Evolutionary conservation across 2,797 vertebrate genomes (phyloP), one percentile per base, ranked within the genome.

Genomic region (Bovichtus variegatus): DNA sequence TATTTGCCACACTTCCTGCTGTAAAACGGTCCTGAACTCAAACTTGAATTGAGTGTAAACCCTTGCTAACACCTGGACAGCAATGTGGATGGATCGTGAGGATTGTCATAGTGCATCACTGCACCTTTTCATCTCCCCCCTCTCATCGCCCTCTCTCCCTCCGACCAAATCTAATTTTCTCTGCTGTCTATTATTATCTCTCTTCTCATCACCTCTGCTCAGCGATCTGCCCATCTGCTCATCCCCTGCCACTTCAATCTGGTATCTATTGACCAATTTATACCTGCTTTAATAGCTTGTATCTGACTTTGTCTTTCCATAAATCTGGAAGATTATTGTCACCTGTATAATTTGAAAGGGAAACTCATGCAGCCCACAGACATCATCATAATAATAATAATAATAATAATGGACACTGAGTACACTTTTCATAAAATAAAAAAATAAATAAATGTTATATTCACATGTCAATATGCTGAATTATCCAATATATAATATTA

Each of bases 131-230:
- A 31, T 47, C 60, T 49, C 46, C 21, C 15, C 5, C 31, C 31
- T 7, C 31, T 53, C 25, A 5, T 18, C 38, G 36, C 44, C 9
- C n/a, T 15, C 36, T 18, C 23, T 15, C 25, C 10, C 19, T 53
- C 27, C 21, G 50, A 25, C n/a, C 69, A 61, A 40, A 36, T 76
- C 65, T 54, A 6, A 59, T 80, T 71, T 59, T 77, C 61, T 67
- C 61, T 47, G 47, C 79, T 65, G 62, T 63, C 73, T 43, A 47
- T 82, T 59, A 71, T 62, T 67, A 77, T 65, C 70, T 63, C 68
- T 55, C 31, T 36, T 51, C 67, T 67, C 58, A 71, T 84, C 69
- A 76, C 53, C 57, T 64, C 66, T 41, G 51, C 78, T 84, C 62
- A 49, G 47, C 51, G 21, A 49, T 72, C 29, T 41, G 53, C 44